Conservation (phyloP, 2,888 invertebrate species). For the Geotrupes spiniger region DNA sequence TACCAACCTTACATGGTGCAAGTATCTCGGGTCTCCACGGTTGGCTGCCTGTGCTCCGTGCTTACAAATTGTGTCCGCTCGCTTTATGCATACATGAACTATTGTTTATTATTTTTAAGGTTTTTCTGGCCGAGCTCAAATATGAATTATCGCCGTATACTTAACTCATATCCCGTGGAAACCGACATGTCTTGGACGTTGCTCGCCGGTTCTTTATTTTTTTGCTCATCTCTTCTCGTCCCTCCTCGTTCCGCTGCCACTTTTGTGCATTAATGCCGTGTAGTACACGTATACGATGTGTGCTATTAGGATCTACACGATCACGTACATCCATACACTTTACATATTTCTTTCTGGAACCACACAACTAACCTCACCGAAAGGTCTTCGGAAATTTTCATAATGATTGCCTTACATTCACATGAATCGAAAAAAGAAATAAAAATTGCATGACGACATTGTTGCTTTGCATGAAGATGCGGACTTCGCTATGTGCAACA, state of each 20-base stretch:
- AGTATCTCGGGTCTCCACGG: conserved; percentile 34
- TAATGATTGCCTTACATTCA: background rate
- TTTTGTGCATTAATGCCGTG: conserved; percentile 1
- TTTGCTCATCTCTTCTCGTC: background rate
- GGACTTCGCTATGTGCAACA: no score
- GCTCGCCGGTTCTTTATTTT: conserved; percentile 1
- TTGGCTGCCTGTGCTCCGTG: conserved; percentile 25
- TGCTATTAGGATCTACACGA: conserved; percentile 18
- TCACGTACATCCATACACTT: conserved; percentile 18
- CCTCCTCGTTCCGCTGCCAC: background rate
- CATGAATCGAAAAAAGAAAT: no score
- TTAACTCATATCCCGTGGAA: conserved; percentile 41
- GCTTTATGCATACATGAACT: conserved; percentile 39
- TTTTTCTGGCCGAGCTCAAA: conserved; percentile 34
- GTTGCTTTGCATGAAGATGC: no score
- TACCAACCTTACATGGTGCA: conserved; percentile 45
- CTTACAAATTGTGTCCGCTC: conserved; percentile 37
- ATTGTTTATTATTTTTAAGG: conserved; percentile 36
- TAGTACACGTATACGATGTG: conserved; percentile 11
- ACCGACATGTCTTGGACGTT: conserved; percentile 30
- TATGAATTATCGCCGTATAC: conserved; percentile 46
- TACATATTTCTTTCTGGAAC: no score
- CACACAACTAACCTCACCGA: no score
- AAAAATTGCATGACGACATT: no score
- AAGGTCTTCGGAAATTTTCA: no score